Percentiles rank a stretch among this genome's conserved stretches.
Evolutionary conservation across 2,888 invertebrate species (phyloP).

Genomic region (Flabesymbios commensalis): DNA sequence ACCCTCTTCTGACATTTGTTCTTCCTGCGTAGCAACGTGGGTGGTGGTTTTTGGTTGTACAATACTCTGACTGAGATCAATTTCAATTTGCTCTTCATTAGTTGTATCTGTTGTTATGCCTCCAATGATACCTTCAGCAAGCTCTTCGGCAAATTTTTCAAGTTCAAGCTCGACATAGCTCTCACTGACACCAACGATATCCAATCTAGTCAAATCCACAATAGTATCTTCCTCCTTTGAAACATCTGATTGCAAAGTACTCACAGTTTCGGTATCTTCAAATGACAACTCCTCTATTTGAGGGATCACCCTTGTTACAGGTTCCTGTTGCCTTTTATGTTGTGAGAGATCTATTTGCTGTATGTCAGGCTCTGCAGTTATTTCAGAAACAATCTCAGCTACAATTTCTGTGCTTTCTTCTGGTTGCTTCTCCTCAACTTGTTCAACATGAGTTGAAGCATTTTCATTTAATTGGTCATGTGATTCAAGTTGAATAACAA

Average conservation of each 20-base stretch:
- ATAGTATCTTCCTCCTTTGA: constrained; percentile 11
- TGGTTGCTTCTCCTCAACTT: too few relatives aligned
- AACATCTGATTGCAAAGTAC: not conserved
- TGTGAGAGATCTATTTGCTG: too few relatives aligned
- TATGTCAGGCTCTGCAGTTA: too few relatives aligned
- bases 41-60: constrained; percentile 18
- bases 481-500: not conserved
- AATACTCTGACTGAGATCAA: constrained; percentile 17
- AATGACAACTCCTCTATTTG: constrained; percentile 5
- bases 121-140: constrained; percentile 6
- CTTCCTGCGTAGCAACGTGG: constrained; percentile 17
- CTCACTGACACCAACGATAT: not conserved
- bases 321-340: too few relatives aligned
- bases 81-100: constrained; percentile 14
- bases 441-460: too few relatives aligned
- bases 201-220: constrained; percentile 15
- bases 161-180: constrained; percentile 5
- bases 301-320: not conserved
- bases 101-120: constrained; percentile 9
- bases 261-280: constrained; percentile 7
- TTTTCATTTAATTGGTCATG: too few relatives aligned
- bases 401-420: too few relatives aligned
- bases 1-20: constrained; percentile 27
- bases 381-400: too few relatives aligned
- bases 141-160: constrained; percentile 15